Evolutionary conservation across 2,797 vertebrate genomes (phyloP).

Genomic region (Oryzias dopingdopingensis): DNA sequence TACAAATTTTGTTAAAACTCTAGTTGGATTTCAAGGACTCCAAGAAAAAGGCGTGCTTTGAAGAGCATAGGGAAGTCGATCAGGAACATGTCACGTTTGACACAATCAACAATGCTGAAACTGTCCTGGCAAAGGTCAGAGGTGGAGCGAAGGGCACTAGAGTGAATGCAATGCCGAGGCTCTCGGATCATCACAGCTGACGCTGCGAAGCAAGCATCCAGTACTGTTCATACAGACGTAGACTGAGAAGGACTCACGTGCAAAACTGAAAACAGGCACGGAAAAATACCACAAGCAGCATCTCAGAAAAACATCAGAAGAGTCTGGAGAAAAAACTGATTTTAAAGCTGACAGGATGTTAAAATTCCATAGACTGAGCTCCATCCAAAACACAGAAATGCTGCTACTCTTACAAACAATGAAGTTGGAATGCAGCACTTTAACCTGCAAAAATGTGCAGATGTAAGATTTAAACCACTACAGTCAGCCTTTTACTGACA

Average conservation of each 20-base stretch:
- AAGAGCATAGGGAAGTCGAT: constrained; percentile 20
- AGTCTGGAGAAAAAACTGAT: constrained; percentile 17
- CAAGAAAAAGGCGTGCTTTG: constrained; percentile 10
- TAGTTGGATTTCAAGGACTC: constrained; percentile 18
- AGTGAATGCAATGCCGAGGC: constrained; percentile 51
- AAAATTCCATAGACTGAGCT: neutral
- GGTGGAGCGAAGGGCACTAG: constrained; percentile 57
- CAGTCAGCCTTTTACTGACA: neutral
- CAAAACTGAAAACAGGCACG: constrained; percentile 24
- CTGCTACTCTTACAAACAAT: neutral
- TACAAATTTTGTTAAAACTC: constrained; percentile 18
- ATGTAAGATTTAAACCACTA: neutral
- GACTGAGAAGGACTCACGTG: constrained; percentile 14
- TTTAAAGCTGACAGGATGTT: constrained; percentile 20
- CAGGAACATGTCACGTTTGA: constrained; percentile 21
- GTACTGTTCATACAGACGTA: constrained; percentile 14
- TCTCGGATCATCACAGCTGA: constrained; percentile 23
- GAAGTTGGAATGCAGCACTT: constrained; percentile 3
- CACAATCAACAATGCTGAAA: constrained; percentile 24
- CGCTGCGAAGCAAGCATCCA: constrained; percentile 23
- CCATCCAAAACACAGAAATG: constrained; percentile 6
- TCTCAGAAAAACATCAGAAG: constrained; percentile 8
- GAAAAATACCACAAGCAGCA: constrained; percentile 20
- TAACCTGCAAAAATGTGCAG: neutral
- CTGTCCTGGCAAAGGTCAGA: constrained; percentile 52